These are phyloP conservation scores for Drosophila bocqueti DNA, from an alignment of 1,140 invertebrate genomes.

Conservation along the genomic window DNA sequence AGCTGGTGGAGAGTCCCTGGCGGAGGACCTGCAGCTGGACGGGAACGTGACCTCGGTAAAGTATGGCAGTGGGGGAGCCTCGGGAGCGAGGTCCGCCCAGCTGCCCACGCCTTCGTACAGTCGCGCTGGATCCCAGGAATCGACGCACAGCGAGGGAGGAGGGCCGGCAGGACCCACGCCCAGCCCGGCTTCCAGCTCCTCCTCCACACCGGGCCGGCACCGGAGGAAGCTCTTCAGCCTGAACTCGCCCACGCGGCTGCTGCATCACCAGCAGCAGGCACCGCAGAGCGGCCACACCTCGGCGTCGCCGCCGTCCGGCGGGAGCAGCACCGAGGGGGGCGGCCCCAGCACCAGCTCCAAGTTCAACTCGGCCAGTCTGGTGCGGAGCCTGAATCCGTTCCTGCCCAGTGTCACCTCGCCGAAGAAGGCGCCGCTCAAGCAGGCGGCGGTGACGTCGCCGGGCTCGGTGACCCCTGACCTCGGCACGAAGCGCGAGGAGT, in stretches of 20 bases:
- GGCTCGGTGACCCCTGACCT: constrained; percentile 68
- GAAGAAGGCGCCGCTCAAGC: constrained; percentile 58
- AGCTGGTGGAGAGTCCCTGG: not conserved
- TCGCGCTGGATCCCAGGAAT: constrained; percentile 78
- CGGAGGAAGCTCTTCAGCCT: constrained; percentile 77
- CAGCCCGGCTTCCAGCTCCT: constrained; percentile 70
- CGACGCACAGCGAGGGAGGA: constrained; percentile 69
- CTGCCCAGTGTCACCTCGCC: constrained; percentile 54
- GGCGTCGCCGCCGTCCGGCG: constrained; percentile 20
- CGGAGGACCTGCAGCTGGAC: constrained; percentile 58
- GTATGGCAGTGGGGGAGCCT: constrained; percentile 28
- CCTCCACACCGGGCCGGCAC: constrained; percentile 75
- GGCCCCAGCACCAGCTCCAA: constrained; percentile 22
- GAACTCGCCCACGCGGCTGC: constrained; percentile 71
- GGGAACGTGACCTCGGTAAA: constrained; percentile 61
- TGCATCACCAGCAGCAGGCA: constrained; percentile 48
- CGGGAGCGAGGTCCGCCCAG: constrained; percentile 58
- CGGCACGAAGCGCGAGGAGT: constrained; percentile 86
- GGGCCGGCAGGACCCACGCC: constrained; percentile 56
- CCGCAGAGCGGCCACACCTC: constrained; percentile 18
- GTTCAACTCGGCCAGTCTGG: constrained; percentile 51
- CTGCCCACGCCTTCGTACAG: constrained; percentile 72
- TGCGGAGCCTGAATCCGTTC: constrained; percentile 65
- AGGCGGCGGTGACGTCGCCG: constrained; percentile 58
- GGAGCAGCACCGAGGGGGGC: constrained; percentile 30